A percentile compares a stretch with the other conserved stretches of the same genome.
phyloP scores from a whole-genome alignment of 2,113 vertebrate species.

The Bubo blakistoni region DNA sequence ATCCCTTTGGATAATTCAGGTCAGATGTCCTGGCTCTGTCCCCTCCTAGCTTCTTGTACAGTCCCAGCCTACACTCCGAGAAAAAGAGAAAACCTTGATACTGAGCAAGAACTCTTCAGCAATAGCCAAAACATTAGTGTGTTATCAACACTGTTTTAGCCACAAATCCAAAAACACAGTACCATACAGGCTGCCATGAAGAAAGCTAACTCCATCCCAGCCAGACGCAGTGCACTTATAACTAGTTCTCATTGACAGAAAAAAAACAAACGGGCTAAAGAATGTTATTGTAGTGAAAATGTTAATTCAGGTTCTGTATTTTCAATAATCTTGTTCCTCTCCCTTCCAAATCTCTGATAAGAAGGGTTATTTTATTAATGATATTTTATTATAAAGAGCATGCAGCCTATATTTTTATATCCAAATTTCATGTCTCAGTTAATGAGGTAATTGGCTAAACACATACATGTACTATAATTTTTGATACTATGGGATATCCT shows the following conservation, averaged over 20 bases:
- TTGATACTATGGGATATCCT: neutral
- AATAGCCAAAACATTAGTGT: neutral
- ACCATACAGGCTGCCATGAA: neutral
- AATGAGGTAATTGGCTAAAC: neutral
- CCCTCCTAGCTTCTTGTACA: neutral
- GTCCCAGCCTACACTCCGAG: neutral
- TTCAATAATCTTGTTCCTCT: neutral
- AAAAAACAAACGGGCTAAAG: neutral
- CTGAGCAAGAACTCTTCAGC: neutral
- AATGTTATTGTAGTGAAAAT: neutral
- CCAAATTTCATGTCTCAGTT: neutral
- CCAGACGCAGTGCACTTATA: neutral
- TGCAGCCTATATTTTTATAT: neutral
- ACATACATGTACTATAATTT: neutral
- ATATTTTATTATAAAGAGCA: neutral
- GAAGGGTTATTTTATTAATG: neutral
- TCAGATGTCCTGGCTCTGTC: neutral
- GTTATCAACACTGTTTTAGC: neutral
- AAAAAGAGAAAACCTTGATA: neutral
- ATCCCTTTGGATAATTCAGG: neutral
- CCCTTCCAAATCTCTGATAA: neutral
- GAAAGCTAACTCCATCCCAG: neutral
- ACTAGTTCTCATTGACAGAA: neutral
- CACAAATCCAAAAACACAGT: neutral
- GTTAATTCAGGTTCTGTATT: neutral